Percentiles rank a stretch among this genome's conserved stretches.
Conservation (phyloP, 2,797 vertebrate species). For the Cyclura pinguis region DNA sequence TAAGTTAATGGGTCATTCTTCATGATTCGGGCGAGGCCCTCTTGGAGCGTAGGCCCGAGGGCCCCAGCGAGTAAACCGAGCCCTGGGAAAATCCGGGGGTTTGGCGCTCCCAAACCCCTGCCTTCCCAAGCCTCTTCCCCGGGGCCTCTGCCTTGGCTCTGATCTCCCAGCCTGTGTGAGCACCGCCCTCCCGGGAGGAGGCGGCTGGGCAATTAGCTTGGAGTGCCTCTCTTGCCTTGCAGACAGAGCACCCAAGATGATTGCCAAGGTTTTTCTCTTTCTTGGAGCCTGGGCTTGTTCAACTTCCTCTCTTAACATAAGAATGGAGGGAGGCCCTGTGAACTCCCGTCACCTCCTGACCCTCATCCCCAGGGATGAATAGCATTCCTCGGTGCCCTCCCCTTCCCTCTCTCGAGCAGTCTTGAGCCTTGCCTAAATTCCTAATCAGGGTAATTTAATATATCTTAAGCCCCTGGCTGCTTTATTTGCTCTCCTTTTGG, state of each 20-base stretch:
- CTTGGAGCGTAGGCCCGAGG: neutral
- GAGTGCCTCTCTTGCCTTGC: slow-evolving; percentile 74
- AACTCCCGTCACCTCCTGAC: slow-evolving; percentile 96
- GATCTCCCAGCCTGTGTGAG: slow-evolving; percentile 75
- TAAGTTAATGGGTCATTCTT: neutral
- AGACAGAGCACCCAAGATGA: slow-evolving; percentile 85
- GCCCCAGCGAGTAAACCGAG: neutral
- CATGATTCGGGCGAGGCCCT: neutral
- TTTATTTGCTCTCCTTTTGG: slow-evolving; percentile 89
- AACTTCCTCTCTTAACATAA: slow-evolving; percentile 90
- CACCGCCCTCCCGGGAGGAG: slow-evolving; percentile 75
- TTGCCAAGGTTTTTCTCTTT: slow-evolving; percentile 96
- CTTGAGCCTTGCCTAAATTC: slow-evolving; percentile 93
- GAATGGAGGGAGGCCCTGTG: slow-evolving; percentile 94
- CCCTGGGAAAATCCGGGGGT: slow-evolving; percentile 51
- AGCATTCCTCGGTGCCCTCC: slow-evolving; percentile 86
- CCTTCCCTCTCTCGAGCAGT: slow-evolving; percentile 90
- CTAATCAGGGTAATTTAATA: slow-evolving; percentile 99
- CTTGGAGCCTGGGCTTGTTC: slow-evolving; percentile 90
- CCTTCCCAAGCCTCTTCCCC: slow-evolving; percentile 39
- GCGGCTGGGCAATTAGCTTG: slow-evolving; percentile 83
- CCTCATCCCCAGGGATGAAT: slow-evolving; percentile 92
- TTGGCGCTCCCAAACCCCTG: slow-evolving; percentile 29
- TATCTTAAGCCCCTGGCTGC: slow-evolving; percentile 92
- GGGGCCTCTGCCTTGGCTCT: slow-evolving; percentile 54